Evolutionary conservation across 1,140 invertebrate genomes (phyloP), one percentile per base, ranked within the genome.

Genomic region (Sesamia nonagrioides): DNA sequence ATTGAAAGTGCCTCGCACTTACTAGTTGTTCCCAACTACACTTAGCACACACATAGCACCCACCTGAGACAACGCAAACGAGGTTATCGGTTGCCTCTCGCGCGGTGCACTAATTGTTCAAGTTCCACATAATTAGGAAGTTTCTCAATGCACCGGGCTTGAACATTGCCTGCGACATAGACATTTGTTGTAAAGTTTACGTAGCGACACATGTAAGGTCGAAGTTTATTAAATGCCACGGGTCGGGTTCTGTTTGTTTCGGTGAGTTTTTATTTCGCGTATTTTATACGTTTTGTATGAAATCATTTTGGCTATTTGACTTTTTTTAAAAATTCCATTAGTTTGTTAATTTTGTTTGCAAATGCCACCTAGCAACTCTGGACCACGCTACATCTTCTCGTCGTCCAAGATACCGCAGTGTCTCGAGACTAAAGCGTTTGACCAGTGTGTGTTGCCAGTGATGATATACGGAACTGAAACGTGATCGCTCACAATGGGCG

Each of bases 181-280:
- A 45, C 71, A 60, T 60, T 74, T 60, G 54, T 74, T 74, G 54
- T 45, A 35, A 74, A 74, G 54, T 74, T 74, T 74, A 74, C 71
- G 71, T 60, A 60, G 17, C 54, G 37, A 48, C 71, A 73, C 71
- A 74, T 74, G 37, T 60, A 54, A 27, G 35, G 54, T 74, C 37
- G 71, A 56, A 58, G 54, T 58, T 45, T 74, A 60, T 45, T 74
- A 60, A 74, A 74, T 60, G 17, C 40, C 50, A 48, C 1, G 40
- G 27, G 17, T n/a, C 37, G 33, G 17, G 48, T 42, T 56, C 56
- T 17, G 35, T 56, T 72, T 56, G 11, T 56, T 72, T 72, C 5
- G 18, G 17, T 11, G 13, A 15, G 11, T 8, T 60, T 42, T 42
- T 66, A 42, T 42, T 66, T 66, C 9, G 11, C 0, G 45, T 50